phyloP scores from a whole-genome alignment of 2,888 invertebrate species.

The Eristalinus sepulchralis region DNA sequence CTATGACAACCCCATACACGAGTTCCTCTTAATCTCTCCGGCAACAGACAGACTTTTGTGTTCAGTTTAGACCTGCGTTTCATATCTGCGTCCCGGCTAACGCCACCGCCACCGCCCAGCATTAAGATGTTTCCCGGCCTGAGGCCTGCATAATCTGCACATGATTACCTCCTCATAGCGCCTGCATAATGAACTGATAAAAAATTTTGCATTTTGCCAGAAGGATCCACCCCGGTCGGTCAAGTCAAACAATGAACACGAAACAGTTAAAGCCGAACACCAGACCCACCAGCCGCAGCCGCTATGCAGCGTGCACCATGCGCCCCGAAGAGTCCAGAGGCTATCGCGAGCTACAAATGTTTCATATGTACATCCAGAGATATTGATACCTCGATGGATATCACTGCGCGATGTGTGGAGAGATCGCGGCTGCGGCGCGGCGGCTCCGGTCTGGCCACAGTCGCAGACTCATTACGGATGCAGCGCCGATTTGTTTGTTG shows the following conservation, averaged over 20 bases:
- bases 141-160: constrained; percentile 70
- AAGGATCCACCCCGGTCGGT: constrained; percentile 26
- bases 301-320: constrained; percentile 35
- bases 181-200: constrained; percentile 68
- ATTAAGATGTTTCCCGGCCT: constrained; percentile 64
- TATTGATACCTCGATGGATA: constrained; percentile 64
- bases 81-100: neutral
- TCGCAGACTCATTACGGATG: constrained; percentile 76
- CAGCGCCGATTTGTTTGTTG: constrained; percentile 79
- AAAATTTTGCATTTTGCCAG: constrained; percentile 54
- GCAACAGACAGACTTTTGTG: neutral
- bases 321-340: constrained; percentile 31
- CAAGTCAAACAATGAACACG: constrained; percentile 47
- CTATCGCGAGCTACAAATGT: constrained; percentile 61
- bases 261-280: constrained; percentile 41
- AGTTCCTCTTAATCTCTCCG: constrained; percentile 52
- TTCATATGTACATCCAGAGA: constrained; percentile 57
- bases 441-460: constrained; percentile 1
- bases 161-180: constrained; percentile 68
- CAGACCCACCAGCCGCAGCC: neutral
- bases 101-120: neutral
- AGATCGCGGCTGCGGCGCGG: constrained; percentile 43
- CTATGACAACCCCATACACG: constrained; percentile 56
- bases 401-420: constrained; percentile 26
- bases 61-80: neutral